phyloP scores from a whole-genome alignment of 1,140 invertebrate genomes.

The Rhyzopertha dominica region DNA sequence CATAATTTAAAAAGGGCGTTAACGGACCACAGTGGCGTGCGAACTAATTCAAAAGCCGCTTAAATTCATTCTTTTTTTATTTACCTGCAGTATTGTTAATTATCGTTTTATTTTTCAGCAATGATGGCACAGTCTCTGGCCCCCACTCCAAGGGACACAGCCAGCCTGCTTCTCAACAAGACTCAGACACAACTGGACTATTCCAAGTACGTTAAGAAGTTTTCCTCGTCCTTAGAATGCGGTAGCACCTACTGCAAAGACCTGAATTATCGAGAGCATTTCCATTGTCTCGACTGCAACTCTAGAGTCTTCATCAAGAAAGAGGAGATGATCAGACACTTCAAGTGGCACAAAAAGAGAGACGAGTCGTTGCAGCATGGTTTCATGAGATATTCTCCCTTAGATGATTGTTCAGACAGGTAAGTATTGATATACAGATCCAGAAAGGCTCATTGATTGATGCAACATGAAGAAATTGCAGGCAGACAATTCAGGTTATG shows the following conservation, averaged over 20 bases:
- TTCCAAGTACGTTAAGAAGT: constrained; percentile 77
- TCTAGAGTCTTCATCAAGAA: constrained; percentile 91
- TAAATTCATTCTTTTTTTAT: too few relatives aligned
- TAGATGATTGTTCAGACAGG: constrained; percentile 72
- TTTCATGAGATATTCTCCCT: constrained; percentile 79
- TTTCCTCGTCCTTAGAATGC: constrained; percentile 68
- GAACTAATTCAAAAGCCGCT: too few relatives aligned
- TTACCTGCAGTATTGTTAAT: too few relatives aligned
- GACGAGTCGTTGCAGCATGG: constrained; percentile 95
- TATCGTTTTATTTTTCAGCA: constrained; percentile 50
- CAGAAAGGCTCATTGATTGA: too few relatives aligned
- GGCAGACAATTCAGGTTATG: too few relatives aligned
- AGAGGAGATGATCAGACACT: constrained; percentile 98
- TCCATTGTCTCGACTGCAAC: constrained; percentile 91
- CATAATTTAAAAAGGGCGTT: too few relatives aligned
- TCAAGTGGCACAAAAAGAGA: constrained; percentile 98
- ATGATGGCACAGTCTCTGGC: constrained; percentile 49
- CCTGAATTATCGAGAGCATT: constrained; percentile 87
- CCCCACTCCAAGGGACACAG: constrained; percentile 23
- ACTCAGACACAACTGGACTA: constrained; percentile 59
- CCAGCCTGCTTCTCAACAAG: constrained; percentile 46
- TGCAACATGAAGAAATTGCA: too few relatives aligned
- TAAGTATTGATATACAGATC: too few relatives aligned
- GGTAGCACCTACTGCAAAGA: constrained; percentile 76
- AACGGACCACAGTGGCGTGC: too few relatives aligned